A percentile compares a stretch with the other conserved stretches of the same genome.
These are phyloP conservation scores for Chironomus riparius DNA, from an alignment of 2,888 invertebrate species.

Conservation along the genomic window DNA sequence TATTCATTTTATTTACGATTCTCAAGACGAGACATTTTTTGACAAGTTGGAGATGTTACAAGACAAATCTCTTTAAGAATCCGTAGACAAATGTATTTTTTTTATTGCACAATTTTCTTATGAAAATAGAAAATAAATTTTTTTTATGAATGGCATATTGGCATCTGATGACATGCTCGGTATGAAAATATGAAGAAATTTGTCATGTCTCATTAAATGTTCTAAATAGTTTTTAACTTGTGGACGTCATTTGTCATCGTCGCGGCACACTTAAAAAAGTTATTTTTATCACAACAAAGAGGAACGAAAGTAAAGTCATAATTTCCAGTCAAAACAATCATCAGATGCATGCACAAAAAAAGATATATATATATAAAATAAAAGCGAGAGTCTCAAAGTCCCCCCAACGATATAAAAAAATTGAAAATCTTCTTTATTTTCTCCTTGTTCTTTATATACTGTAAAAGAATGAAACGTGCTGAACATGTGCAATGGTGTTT, in stretches of 20 bases:
- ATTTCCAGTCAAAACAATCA: background rate
- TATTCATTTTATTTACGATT: background rate
- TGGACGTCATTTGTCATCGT: constrained; percentile 9
- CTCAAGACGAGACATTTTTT: background rate
- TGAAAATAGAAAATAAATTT: background rate
- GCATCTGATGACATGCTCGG: background rate
- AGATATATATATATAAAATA: no score
- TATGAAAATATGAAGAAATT: background rate
- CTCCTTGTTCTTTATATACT: background rate
- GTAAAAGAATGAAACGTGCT: background rate
- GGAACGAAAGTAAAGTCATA: background rate
- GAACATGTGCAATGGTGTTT: background rate
- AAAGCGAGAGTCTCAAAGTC: background rate
- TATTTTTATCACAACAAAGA: background rate
- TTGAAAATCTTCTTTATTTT: background rate
- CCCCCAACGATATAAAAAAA: background rate
- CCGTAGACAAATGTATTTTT: background rate
- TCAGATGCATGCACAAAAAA: no score
- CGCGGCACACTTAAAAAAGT: background rate
- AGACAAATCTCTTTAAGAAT: background rate
- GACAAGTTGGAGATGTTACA: background rate
- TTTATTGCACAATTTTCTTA: constrained; percentile 1
- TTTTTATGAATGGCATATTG: constrained; percentile 17
- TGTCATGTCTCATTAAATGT: constrained; percentile 2
- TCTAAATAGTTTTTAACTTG: background rate